Base-by-base conservation (phyloP, 2,888 invertebrate species). In the Eucriotettix oculatus region DNA sequence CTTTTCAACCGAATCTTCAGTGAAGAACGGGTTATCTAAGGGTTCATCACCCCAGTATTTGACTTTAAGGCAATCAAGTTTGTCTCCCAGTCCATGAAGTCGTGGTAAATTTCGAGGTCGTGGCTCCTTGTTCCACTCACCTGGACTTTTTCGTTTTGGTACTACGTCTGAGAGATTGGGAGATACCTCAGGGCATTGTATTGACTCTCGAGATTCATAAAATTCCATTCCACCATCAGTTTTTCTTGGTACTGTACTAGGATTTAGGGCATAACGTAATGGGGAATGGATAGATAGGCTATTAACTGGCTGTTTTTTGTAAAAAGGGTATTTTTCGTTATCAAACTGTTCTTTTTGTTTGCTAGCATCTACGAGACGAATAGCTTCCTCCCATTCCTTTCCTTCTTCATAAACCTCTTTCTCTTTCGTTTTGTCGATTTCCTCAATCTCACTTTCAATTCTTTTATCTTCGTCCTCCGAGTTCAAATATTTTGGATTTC, bases 21-120 rank as follows among this genome's bases (percentile, higher is more conserved):
- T 66, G 66, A 88, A 88, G 65, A 88, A 76, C 0, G 87, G 87
- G 73, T 82, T 87, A 66, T 87, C 87, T 59, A 88, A 71, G 1
- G 88, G 88, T 70, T 87, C 80, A 62, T 79, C 76, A 1, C 86
- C 88, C 69, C 88, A 89, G 70, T 84, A 87, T 73, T 17, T 11
- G 71, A 55, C 55, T 40, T 85, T 86, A 42, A 85, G 80, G 68
- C 89, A 89, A 64, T 85, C 83, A 17, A 89, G 82, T 74, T 85
- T 84, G 64, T 85, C 82, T 0, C 87, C 87, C 29, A 89, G 72
- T 1, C 82, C 81, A 62, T 73, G 73, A 0, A 88, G 71, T 60
- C 85, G 76, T 0, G 74, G 74, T 10, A 70, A 60, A 57, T 70
- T 63, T 10, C 72, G 68, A 0, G 69, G 64, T 58, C 63, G 62